Base-by-base conservation (phyloP, 1,140 invertebrate genomes). In the Phymorhynchus buccinoides region DNA sequence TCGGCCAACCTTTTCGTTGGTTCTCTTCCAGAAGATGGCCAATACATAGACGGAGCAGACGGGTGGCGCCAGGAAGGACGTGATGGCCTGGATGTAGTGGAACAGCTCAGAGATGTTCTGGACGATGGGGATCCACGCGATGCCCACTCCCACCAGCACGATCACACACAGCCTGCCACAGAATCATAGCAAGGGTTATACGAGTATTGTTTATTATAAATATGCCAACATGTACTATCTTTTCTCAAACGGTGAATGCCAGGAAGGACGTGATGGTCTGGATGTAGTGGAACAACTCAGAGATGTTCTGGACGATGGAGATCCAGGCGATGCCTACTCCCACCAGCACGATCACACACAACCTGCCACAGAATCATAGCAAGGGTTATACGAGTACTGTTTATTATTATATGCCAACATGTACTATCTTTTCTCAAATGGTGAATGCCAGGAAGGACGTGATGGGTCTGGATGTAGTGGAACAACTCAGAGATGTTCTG, bases 61-160 rank as follows among this genome's bases (percentile, higher is more conserved):
- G 30, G 95, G 95, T 18, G 95, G 95, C 1, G 95, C 93, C 79
- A 95, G 89, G 90, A 94, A 95, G 80, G 93, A 94, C 27, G 95
- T 95, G 62, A 95, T 94, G 81, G 93, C 90, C 90, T 95, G 95
- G 87, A 95, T 95, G 89, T 95, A 95, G 86, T 94, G 93, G 91
- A 95, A 95, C 27, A 95, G 91, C 87, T 95, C 94, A 12, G 93
- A 92, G 71, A 94, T 93, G 85, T 93, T 92, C 89, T 95, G 93
- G 48, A 95, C 94, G 37, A 95, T 92, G 37, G 95, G 95, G 77
- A 95, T 94, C 95, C 95, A 95, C 12, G 94, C 86, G 71, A 95
- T 93, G 78, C 94, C 93, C 3, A 95, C 90, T 27, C 88, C 92
- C 12, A 95, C 94, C 83, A 95, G 89, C 30, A 94, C 88, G 1